phyloP scores from a whole-genome alignment of 2,888 invertebrate species.

The Sisyra terminalis region DNA sequence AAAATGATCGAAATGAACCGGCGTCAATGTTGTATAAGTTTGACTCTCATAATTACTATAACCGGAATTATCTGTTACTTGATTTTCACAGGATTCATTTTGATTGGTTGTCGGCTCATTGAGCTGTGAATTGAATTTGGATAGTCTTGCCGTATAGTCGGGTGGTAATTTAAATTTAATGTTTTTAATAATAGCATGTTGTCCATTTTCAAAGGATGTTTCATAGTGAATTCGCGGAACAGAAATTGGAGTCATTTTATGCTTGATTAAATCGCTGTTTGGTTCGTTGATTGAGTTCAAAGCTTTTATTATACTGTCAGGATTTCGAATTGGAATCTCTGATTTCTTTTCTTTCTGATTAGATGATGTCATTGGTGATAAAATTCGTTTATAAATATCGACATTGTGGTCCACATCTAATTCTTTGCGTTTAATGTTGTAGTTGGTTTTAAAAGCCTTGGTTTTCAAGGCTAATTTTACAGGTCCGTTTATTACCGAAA shows the following conservation, averaged over 20 bases:
- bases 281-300: conserved; percentile 14
- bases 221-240: conserved; percentile 18
- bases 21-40: background rate
- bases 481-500: conserved; percentile 32
- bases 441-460: conserved; percentile 25
- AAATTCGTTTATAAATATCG: conserved; percentile 24
- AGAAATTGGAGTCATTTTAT: conserved; percentile 16
- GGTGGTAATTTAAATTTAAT: conserved; percentile 28
- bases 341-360: conserved; percentile 12
- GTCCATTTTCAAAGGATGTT: conserved; percentile 23
- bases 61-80: background rate
- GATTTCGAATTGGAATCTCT: conserved; percentile 4
- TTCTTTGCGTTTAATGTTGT: conserved; percentile 24
- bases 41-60: background rate
- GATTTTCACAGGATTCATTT: background rate
- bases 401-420: conserved; percentile 14
- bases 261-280: conserved; percentile 17
- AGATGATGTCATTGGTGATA: conserved; percentile 18
- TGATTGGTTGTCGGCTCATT: conserved; percentile 8
- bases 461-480: conserved; percentile 29
- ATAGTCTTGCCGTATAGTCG: conserved; percentile 20
- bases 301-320: conserved; percentile 6
- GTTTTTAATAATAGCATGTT: conserved; percentile 25
- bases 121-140: conserved; percentile 1
- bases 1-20: background rate